Percentiles rank a stretch among this genome's conserved stretches.
phyloP scores from a whole-genome alignment of 2,888 invertebrate genomes.

The Aproaerema taeniolella region DNA sequence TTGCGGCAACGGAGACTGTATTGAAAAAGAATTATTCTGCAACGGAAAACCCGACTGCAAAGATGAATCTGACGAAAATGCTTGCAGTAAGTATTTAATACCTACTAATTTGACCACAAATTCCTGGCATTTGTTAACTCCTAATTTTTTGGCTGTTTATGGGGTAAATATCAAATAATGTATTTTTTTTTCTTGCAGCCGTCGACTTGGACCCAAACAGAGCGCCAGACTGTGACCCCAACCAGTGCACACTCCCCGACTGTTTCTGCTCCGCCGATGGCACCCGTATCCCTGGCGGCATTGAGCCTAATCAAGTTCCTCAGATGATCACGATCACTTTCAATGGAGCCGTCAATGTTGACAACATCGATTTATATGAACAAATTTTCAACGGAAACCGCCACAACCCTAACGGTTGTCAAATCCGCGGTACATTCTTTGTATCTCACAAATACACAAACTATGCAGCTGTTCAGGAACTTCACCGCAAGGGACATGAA shows the following conservation, averaged over 20 bases:
- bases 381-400: constrained; percentile 91
- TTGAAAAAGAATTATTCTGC: constrained; percentile 94
- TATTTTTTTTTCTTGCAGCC: constrained; percentile 72
- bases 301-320: constrained; percentile 90
- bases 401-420: constrained; percentile 92
- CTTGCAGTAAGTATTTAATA: constrained; percentile 89
- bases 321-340: constrained; percentile 96
- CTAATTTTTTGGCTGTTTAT: neutral
- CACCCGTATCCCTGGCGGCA: constrained; percentile 90
- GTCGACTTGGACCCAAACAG: constrained; percentile 94
- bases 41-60: constrained; percentile 95
- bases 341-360: constrained; percentile 94
- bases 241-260: constrained; percentile 92
- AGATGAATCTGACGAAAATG: constrained; percentile 96
- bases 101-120: neutral
- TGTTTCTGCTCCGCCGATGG: constrained; percentile 96
- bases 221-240: constrained; percentile 93
- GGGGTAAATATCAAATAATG: neutral
- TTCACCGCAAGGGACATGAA: constrained; percentile 93
- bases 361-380: constrained; percentile 94
- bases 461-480: constrained; percentile 92
- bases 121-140: too few species aligned
- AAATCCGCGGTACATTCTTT: constrained; percentile 93
- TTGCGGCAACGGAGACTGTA: constrained; percentile 94
- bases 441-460: constrained; percentile 95